phyloP scores from a whole-genome alignment of 2,797 vertebrate genomes.

The Bradypodion ventrale region DNA sequence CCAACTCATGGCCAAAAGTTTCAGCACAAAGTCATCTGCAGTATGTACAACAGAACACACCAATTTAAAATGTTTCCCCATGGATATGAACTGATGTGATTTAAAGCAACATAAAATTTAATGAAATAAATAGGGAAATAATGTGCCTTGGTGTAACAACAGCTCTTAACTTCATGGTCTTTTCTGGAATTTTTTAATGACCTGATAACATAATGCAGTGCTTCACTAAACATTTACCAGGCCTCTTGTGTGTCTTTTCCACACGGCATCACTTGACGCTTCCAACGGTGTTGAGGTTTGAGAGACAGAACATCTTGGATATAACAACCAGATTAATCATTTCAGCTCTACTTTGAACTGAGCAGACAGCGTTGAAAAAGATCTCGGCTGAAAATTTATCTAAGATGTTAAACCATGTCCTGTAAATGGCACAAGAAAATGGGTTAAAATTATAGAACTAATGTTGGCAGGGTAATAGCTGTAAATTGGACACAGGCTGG shows the following conservation, averaged over 20 bases:
- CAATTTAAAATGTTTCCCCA: not conserved
- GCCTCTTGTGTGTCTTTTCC: constrained; percentile 12
- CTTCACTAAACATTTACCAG: not conserved
- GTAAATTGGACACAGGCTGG: constrained; percentile 22
- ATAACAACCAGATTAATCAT: constrained; percentile 56
- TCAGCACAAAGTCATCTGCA: not conserved
- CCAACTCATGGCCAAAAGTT: not conserved
- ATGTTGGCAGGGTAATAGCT: constrained; percentile 22
- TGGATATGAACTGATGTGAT: not conserved
- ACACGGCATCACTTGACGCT: not conserved
- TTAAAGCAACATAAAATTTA: not conserved
- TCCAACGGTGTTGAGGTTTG: not conserved
- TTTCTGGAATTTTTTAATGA: not conserved
- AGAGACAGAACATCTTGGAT: constrained; percentile 24
- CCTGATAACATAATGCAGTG: not conserved
- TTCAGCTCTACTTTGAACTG: constrained; percentile 45
- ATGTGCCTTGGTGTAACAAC: not conserved
- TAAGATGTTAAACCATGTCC: constrained; percentile 34
- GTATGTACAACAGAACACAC: not conserved
- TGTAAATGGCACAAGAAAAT: constrained; percentile 28
- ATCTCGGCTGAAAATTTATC: constrained; percentile 52
- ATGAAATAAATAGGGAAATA: not conserved
- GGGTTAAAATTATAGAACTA: constrained; percentile 4
- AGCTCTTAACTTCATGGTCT: constrained; percentile 23
- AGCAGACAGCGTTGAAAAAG: constrained; percentile 53